Conservation (phyloP, 2,888 invertebrate genomes). For the Villa cingulata region DNA sequence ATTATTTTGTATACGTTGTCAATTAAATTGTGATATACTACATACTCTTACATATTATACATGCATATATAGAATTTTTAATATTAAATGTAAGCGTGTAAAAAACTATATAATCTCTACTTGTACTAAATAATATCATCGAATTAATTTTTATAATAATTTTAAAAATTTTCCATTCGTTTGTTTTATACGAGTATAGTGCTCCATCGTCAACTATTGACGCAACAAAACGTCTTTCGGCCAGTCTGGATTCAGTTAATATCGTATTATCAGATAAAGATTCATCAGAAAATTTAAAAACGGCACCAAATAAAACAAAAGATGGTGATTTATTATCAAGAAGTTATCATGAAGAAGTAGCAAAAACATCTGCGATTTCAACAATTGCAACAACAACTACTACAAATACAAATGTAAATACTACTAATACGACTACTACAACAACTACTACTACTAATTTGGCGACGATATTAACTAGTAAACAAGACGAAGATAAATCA, state of each 20-base stretch:
- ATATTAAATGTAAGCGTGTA: no score
- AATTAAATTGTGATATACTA: no score
- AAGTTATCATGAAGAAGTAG: not conserved
- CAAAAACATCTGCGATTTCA: no score
- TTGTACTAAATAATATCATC: no score
- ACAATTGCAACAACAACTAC: no score
- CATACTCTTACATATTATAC: no score
- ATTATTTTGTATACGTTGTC: no score
- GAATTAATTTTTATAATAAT: no score
- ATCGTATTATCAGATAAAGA: not conserved
- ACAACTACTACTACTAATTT: not conserved
- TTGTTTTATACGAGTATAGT: no score
- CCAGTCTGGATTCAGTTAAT: slow-evolving; percentile 21
- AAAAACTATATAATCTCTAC: no score
- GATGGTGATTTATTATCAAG: slow-evolving; percentile 1
- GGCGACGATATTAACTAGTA: not conserved
- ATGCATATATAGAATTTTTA: no score
- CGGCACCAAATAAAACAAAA: not conserved
- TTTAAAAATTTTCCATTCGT: no score
- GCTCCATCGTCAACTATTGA: slow-evolving; percentile 20
- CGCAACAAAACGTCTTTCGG: slow-evolving; percentile 17
- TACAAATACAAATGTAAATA: not conserved
- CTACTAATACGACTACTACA: not conserved
- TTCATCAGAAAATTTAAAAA: not conserved
- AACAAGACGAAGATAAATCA: not conserved